Conservation (phyloP, 2,888 invertebrate genomes). For the Harpagoxenus sublaevis region DNA sequence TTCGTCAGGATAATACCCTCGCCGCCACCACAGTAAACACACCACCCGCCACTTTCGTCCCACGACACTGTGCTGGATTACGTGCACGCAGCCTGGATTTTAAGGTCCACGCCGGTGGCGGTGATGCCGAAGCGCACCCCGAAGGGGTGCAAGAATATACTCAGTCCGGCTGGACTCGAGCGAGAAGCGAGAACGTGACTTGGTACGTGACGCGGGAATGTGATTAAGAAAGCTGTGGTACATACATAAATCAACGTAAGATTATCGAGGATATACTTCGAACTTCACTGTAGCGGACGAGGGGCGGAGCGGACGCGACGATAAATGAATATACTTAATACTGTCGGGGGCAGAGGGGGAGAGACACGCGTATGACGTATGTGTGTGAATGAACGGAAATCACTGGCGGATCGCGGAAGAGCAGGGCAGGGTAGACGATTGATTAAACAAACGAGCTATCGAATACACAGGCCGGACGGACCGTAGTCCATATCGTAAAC, state of each 20-base stretch:
- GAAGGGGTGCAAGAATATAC: constrained; percentile 20
- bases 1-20: constrained; percentile 55
- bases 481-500: background rate
- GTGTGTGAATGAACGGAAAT: constrained; percentile 22
- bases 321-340: constrained; percentile 4
- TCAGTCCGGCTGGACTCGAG: constrained; percentile 8
- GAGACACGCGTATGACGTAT: background rate
- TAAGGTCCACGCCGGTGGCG: constrained; percentile 21
- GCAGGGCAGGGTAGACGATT: background rate
- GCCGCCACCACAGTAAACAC: constrained; percentile 57
- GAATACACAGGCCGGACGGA: constrained; percentile 12
- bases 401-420: constrained; percentile 2
- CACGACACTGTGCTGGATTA: constrained; percentile 50
- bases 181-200: constrained; percentile 27
- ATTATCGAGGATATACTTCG: background rate
- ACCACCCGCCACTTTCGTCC: constrained; percentile 60
- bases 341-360: background rate
- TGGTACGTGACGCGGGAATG: background rate
- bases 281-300: constrained; percentile 7
- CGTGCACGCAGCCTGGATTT: constrained; percentile 49
- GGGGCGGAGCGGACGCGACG: background rate
- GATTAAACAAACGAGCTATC: constrained; percentile 36
- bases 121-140: background rate
- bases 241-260: constrained; percentile 20
- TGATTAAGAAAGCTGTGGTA: constrained; percentile 31